Evolutionary conservation across 2,113 vertebrate genomes (phyloP), one percentile per base, ranked within the genome.

Genomic region (Amia ocellicauda): DNA sequence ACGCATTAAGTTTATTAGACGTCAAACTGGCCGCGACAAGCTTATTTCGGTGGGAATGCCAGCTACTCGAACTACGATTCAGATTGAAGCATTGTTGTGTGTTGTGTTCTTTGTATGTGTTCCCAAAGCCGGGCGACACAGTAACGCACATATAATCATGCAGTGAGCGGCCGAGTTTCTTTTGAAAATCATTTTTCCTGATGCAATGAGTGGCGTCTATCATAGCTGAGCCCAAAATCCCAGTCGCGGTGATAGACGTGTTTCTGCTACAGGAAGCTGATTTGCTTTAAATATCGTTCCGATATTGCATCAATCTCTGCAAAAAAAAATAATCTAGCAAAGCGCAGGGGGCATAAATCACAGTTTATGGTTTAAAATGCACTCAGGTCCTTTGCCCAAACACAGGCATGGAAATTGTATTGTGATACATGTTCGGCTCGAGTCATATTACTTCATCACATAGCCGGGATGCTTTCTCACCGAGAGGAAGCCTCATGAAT

Each of bases 401-500:
- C 78, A 76, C 72, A 83, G 84, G 64, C 80, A 84, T 62, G 77
- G 79, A 84, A 85, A 72, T 20, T 49, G 72, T 64, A 65, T 67
- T 40, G 77, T 71, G 72, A 68, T 43, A 17, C 17, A 23, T 60
- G 16, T 50, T 40, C 40, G 3, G 45, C 23, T 47, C 26, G 16
- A 26, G 31, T 47, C 3, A 47, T 10, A 68, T 64, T 71, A 70
- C 80, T 75, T 73, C 67, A 41, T 63, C 57, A 58, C 67, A 79
- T 79, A 80, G 76, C 77, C 69, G 69, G 70, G 81, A 85, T 78
- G 73, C 62, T 50, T 16, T 41, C 62, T 50, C 20, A 36, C 45
- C 20, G 7, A 0, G 17, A 54, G 52, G n/a, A 13, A 52, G 3
- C 40, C 40, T 22, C 17, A 23, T 55, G 62, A 63, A 43, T 55